Evolutionary conservation across 2,113 vertebrate species (phyloP), one percentile per base, ranked within the genome.

Genomic region (Chaenocephalus aceratus): DNA sequence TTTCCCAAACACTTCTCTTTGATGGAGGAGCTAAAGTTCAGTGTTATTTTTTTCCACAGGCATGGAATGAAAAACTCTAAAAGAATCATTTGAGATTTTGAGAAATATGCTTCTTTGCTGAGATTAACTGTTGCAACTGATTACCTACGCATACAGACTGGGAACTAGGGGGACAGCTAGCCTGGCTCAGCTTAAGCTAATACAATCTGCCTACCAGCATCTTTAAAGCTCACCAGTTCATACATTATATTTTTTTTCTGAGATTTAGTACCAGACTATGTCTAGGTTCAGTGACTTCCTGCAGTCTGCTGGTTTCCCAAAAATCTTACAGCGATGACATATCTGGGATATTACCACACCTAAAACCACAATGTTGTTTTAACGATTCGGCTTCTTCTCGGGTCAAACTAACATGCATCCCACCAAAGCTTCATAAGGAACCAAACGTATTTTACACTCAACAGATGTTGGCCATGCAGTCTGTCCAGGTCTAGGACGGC

Each of bases 1-100:
- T 62, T 85, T 79, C 83, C 79, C 87, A 78, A 85, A 80, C 26
- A 58, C 71, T 80, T 82, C 67, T 56, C 49, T 70, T 69, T 45
- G 18, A 52, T 45, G 68, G 85, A 44, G 49, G 45, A 48, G 72
- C 34, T 61, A 15, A 64, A 36, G 36, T 77, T 83, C 36, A 41
- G 36, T 41, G 6, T 41, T 8, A 7, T 41, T 41, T 69, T 74
- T 34, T 60, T 54, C 52, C 73, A 53, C 61, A 67, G 53, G 45
- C 34, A 41, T 63, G 21, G 13, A 59, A 54, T 36, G 23, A 68
- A 57, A 54, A 9, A 13, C 8, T 58, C 36, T 53, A 10, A 63
- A 60, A 44, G 14, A 74, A 53, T 3, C 1, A 46, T 56, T 54
- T 59, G 12, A 52, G 5, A 45, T 79, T 65, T 59, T 52, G 53